A percentile compares a stretch with the other conserved stretches of the same genome.
phyloP scores from a whole-genome alignment of 2,113 vertebrate genomes.

The Marmota monax region DNA sequence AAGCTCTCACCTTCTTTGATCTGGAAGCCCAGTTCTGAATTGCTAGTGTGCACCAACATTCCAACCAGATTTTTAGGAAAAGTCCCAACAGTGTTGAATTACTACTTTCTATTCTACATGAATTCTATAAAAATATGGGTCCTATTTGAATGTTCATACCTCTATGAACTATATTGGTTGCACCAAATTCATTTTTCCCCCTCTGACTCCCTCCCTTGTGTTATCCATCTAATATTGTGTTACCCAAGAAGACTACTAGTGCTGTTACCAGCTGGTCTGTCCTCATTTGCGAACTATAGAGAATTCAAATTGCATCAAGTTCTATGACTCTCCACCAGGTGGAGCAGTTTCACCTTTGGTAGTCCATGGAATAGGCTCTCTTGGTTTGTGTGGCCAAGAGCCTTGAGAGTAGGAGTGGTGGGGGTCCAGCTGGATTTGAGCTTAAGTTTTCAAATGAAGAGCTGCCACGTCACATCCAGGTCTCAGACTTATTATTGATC shows the following conservation, averaged over 20 bases:
- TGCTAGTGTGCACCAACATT: neutral
- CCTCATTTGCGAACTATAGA: accelerated
- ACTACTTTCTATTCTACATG: neutral
- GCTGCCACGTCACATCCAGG: neutral
- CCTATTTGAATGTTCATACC: neutral
- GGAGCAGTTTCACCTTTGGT: neutral
- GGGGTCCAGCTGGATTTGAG: neutral
- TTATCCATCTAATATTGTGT: accelerated
- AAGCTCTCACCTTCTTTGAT: neutral
- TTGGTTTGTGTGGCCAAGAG: neutral
- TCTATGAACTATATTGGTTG: neutral
- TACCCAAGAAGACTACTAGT: too few species aligned
- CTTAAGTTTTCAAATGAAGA: neutral
- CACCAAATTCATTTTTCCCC: neutral
- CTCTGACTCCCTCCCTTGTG: neutral
- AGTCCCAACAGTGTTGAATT: neutral
- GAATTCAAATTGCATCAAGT: neutral
- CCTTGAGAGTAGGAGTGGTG: neutral
- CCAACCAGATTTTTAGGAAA: neutral
- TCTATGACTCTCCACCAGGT: constrained; percentile 46
- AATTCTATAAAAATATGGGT: neutral
- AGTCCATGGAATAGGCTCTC: accelerated
- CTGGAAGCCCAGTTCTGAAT: neutral
- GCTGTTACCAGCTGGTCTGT: accelerated
- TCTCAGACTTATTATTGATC: neutral